Evolutionary conservation across 2,888 invertebrate genomes (phyloP).

Genomic region (Limnephilus marmoratus): DNA sequence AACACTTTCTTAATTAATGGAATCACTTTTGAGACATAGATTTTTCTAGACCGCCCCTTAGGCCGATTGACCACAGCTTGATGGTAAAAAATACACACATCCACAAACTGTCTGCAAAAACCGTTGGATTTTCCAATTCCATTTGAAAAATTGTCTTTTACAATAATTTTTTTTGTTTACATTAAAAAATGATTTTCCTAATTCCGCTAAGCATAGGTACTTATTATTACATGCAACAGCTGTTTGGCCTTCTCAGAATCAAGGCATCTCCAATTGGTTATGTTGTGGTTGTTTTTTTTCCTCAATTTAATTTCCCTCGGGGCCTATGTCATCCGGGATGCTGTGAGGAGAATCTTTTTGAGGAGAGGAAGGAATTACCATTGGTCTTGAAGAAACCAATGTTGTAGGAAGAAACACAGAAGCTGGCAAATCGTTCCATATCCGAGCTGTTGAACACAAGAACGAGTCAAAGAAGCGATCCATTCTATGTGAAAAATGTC

Average conservation of each 20-base stretch:
- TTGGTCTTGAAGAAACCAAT: no score
- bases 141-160: background rate
- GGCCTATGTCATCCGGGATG: no score
- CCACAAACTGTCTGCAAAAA: background rate
- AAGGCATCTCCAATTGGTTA: background rate
- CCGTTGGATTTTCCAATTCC: background rate
- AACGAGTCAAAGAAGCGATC: no score
- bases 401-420: no score
- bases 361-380: no score
- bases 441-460: no score
- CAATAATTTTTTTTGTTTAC: background rate
- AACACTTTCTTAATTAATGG: conserved; percentile 18
- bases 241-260: background rate
- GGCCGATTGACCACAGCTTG: background rate
- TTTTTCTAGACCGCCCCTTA: conserved; percentile 20
- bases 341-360: no score
- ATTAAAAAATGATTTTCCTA: no score
- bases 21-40: conserved; percentile 41
- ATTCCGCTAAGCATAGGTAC: background rate
- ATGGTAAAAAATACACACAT: background rate
- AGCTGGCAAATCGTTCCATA: no score
- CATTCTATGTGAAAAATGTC: no score
- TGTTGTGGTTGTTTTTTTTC: no score
- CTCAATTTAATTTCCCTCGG: no score
- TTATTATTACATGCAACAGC: background rate